Percentiles rank a stretch among this genome's conserved stretches.
These are phyloP conservation scores for Motacilla alba DNA, from an alignment of 2,113 vertebrate genomes.

Conservation along the genomic window DNA sequence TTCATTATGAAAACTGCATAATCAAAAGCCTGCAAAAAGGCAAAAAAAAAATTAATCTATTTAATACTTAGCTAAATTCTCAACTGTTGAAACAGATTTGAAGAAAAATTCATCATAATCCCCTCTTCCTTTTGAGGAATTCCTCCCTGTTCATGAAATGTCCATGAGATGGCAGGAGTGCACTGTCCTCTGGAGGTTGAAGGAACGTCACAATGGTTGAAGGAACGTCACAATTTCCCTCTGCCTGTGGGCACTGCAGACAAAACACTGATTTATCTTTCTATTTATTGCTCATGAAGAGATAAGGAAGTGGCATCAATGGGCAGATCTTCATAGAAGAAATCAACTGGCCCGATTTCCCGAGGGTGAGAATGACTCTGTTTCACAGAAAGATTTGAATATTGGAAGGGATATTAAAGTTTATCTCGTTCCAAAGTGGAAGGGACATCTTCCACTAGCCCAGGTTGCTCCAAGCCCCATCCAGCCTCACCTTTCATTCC, in stretches of 20 bases:
- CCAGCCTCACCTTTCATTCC: neutral
- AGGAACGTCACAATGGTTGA: rapidly evolving
- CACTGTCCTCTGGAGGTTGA: neutral
- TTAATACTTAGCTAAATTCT: conserved; percentile 71
- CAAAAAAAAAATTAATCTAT: conserved; percentile 59
- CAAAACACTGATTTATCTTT: neutral
- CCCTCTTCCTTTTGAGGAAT: conserved; percentile 55
- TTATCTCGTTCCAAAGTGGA: rapidly evolving
- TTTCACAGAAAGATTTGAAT: neutral
- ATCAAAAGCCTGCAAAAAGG: conserved; percentile 71
- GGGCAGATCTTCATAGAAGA: neutral
- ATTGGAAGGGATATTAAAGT: neutral
- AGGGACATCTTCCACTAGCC: neutral
- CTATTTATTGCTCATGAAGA: neutral
- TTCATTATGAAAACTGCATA: conserved; percentile 67
- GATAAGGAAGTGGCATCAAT: neutral
- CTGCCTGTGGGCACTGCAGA: neutral
- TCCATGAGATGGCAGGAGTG: conserved; percentile 73
- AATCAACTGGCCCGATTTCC: rapidly evolving
- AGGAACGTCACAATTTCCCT: rapidly evolving
- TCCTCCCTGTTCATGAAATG: conserved; percentile 1
- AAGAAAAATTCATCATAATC: conserved; percentile 65
- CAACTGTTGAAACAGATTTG: conserved; percentile 65
- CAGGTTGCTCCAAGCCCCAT: neutral
- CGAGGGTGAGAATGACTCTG: neutral